Evolutionary conservation across 2,888 invertebrate species (phyloP).

Genomic region (Ormia ochracea): DNA sequence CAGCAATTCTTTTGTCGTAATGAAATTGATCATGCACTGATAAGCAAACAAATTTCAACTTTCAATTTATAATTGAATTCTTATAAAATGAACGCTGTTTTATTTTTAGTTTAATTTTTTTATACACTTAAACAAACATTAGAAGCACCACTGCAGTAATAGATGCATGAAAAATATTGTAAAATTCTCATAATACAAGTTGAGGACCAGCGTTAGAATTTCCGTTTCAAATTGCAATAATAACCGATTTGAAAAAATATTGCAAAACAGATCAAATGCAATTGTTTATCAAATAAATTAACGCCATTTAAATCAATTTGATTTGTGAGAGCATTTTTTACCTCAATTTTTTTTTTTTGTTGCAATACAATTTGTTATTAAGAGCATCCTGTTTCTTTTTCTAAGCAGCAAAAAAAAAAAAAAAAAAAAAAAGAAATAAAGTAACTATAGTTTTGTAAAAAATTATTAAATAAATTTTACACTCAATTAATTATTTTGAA

Average conservation of each 20-base stretch:
- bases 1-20: neutral
- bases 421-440: too few species aligned
- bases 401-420: too few species aligned
- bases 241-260: slow-evolving; percentile 5
- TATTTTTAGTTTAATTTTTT: neutral
- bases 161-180: neutral
- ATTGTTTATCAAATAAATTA: neutral
- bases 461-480: too few species aligned
- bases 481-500: too few species aligned
- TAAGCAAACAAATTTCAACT: slow-evolving; percentile 3
- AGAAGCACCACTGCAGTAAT: neutral
- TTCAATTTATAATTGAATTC: slow-evolving; percentile 25
- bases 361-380: slow-evolving; percentile 7
- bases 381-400: slow-evolving; percentile 40
- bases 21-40: slow-evolving; percentile 36
- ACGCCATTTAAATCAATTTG: neutral
- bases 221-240: slow-evolving; percentile 48
- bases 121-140: neutral
- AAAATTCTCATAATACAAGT: slow-evolving; percentile 18
- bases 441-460: too few species aligned
- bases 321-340: neutral
- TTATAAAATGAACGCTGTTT: slow-evolving; percentile 14
- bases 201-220: slow-evolving; percentile 23
- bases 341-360: neutral
- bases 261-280: neutral